phyloP scores from a whole-genome alignment of 2,888 invertebrate species.

The Drosophila meridionalis region DNA sequence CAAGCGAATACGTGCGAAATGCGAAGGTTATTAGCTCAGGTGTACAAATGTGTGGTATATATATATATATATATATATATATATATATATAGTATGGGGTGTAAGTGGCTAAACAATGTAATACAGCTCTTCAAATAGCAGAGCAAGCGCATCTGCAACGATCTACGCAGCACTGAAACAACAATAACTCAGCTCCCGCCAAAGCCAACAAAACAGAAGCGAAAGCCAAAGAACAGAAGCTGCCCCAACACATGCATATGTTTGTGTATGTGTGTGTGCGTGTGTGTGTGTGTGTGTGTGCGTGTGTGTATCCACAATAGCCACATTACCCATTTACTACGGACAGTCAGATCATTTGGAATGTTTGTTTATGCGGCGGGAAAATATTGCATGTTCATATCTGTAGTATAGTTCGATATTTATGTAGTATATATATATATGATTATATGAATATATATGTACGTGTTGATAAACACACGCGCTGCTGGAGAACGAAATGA shows the following conservation, averaged over 20 bases:
- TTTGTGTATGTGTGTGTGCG: background rate
- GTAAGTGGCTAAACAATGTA: conserved; percentile 15
- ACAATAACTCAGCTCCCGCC: conserved; percentile 40
- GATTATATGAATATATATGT: background rate
- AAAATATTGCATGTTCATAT: conserved; percentile 70
- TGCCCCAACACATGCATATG: conserved; percentile 7
- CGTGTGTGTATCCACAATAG: background rate
- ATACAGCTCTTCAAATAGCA: conserved; percentile 46
- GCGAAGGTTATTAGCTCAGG: conserved; percentile 40
- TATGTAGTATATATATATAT: conserved; percentile 16
- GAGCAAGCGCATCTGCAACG: conserved; percentile 46
- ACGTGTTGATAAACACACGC: conserved; percentile 29
- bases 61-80: no score
- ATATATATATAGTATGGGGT: background rate
- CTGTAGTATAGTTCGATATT: conserved; percentile 29
- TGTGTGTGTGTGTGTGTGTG: background rate
- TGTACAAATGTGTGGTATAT: background rate
- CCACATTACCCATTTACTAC: background rate
- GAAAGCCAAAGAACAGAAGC: conserved; percentile 38
- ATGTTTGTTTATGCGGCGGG: conserved; percentile 70
- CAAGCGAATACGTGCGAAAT: conserved; percentile 58
- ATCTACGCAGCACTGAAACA: conserved; percentile 31
- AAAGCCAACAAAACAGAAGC: conserved; percentile 53
- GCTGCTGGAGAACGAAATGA: conserved; percentile 27
- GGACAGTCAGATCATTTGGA: conserved; percentile 57